Base-by-base conservation (phyloP, 2,888 invertebrate genomes). In the Pristionchus entomophagus region DNA sequence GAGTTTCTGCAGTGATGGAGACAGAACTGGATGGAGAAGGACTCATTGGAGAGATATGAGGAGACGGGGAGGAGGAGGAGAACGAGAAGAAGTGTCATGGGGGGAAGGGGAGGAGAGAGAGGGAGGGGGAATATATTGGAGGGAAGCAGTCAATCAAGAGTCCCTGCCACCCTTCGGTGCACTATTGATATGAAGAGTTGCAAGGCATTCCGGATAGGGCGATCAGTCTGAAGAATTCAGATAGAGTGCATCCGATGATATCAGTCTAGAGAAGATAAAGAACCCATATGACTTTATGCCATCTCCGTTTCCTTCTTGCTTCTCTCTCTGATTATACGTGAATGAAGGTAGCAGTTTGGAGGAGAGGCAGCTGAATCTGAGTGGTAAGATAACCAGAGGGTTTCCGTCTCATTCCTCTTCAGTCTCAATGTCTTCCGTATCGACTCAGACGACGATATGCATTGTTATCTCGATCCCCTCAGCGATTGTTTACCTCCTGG, bases 101-200 rank as follows among this genome's bases (percentile, higher is more conserved):
- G 45, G n/a, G 22, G 29, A 29, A 29, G 26, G 0, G n/a, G 22
- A 5, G 77, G 1, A 45, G 41, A 10, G 12, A 17, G 22, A 22
- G 77, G n/a, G 17, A 35, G 65, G 65, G 17, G 59, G 65, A 32
- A 3, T 65, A 17, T 65, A 65, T 35, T 32, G 65, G 65, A 65
- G 65, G 32, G 65, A 6, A 65, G 32, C 35, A 65, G 65, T 65
- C 65, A 65, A 32, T 65, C 65, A 65, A 65, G 65, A 32, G 59
- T 59, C 26, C 59, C 59, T 17, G n/a, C 14, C 59, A 29, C 65
- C 6, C 4, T 19, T 6, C 6, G 19, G 17, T 65, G 65, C 35
- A 12, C 65, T 35, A 6, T 65, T 65, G 65, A 65, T 65, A 65
- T 32, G 32, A 35, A 19, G 10, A 14, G 65, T 35, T n/a, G n/a